These are phyloP conservation scores for Epistrophe eligans DNA, from an alignment of 2,888 invertebrate species.

Conservation along the genomic window DNA sequence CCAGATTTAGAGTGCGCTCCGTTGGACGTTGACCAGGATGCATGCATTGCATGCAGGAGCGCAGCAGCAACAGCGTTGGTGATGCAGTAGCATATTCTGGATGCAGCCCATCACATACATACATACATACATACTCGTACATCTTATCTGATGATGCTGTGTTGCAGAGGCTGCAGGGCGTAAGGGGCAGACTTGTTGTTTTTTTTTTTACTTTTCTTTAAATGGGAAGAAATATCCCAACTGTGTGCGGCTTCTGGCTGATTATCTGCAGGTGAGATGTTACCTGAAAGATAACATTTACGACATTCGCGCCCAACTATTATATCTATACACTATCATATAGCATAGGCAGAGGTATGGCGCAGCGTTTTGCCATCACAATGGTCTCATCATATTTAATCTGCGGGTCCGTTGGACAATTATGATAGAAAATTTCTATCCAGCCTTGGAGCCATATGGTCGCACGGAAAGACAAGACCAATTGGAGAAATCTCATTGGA, in stretches of 20 bases:
- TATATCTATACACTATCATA: neutral
- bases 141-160: slow-evolving; percentile 54
- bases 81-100: slow-evolving; percentile 54
- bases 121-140: neutral
- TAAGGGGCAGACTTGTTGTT: slow-evolving; percentile 13
- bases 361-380: slow-evolving; percentile 48
- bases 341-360: slow-evolving; percentile 1
- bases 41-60: slow-evolving; percentile 49
- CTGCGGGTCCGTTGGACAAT: slow-evolving; percentile 65
- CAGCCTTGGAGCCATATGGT: slow-evolving; percentile 24
- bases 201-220: neutral
- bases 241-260: slow-evolving; percentile 69
- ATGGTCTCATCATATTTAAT: slow-evolving; percentile 64
- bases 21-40: slow-evolving; percentile 34
- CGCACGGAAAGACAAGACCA: neutral
- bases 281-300: slow-evolving; percentile 73
- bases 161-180: neutral
- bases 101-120: slow-evolving; percentile 41
- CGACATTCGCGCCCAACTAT: slow-evolving; percentile 61
- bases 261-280: slow-evolving; percentile 74
- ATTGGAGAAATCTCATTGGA: neutral
- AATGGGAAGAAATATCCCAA: slow-evolving; percentile 36
- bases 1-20: slow-evolving; percentile 70
- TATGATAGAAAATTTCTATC: slow-evolving; percentile 57
- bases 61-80: slow-evolving; percentile 1